Conservation (phyloP, 2,888 invertebrate species). For the Drosophila kuntzei region DNA sequence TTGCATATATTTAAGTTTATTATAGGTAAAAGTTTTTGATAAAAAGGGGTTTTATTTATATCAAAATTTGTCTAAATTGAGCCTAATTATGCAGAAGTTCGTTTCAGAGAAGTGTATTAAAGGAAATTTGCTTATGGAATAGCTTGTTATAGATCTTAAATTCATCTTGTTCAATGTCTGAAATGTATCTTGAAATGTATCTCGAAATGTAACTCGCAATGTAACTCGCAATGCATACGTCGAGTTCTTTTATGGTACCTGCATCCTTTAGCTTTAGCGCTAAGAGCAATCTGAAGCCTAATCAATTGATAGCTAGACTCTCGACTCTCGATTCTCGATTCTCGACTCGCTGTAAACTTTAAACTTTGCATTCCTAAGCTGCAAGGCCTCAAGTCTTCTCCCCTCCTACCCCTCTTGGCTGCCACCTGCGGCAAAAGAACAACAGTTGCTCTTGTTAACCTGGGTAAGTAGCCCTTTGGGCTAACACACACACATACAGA, state of each 20-base stretch:
- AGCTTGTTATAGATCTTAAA: not conserved
- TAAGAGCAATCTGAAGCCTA: not conserved
- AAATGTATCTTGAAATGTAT: slow-evolving; percentile 4
- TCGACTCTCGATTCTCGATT: too few relatives aligned
- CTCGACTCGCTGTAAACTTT: slow-evolving; percentile 13
- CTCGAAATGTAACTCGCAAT: not conserved
- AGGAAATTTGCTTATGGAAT: not conserved
- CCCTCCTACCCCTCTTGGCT: not conserved
- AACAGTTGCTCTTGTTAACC: slow-evolving; percentile 50
- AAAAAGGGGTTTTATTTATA: too few relatives aligned
- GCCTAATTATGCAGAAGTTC: too few relatives aligned
- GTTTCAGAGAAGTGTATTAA: not conserved
- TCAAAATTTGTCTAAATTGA: too few relatives aligned
- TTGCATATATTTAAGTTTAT: too few relatives aligned
- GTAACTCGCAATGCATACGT: not conserved
- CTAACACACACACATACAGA: slow-evolving; percentile 6
- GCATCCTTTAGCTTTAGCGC: not conserved
- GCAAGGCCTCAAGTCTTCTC: not conserved
- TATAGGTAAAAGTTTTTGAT: too few relatives aligned
- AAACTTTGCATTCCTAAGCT: slow-evolving; percentile 15
- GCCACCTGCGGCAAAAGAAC: slow-evolving; percentile 11
- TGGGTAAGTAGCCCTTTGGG: slow-evolving; percentile 35
- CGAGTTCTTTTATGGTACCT: not conserved
- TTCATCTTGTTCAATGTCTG: slow-evolving; percentile 8
- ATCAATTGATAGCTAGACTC: slow-evolving; percentile 43